A percentile compares a stretch with the other conserved stretches of the same genome.
Conservation (phyloP, 2,888 invertebrate genomes). For the Lepidonotus clava region DNA sequence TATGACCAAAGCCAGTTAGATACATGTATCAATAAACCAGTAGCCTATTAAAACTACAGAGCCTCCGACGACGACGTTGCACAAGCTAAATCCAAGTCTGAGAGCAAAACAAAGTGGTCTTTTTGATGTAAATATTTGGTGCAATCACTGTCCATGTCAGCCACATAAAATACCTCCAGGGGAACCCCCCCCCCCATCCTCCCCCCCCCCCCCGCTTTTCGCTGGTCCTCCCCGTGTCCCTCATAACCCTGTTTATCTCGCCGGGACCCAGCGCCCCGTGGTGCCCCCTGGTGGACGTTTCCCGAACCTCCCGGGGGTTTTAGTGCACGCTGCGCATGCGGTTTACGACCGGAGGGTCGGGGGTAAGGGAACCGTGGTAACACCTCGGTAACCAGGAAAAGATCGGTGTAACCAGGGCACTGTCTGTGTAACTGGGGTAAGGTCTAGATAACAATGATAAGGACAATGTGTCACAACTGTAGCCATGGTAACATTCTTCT, state of each 20-base stretch:
- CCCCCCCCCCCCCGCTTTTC: not conserved
- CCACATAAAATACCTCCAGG: not conserved
- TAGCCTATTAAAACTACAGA: too few species aligned
- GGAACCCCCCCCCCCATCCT: not conserved
- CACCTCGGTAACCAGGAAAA: slow-evolving; percentile 2
- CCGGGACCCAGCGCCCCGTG: not conserved
- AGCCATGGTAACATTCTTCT: not conserved
- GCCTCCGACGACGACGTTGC: too few species aligned
- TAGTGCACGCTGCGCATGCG: not conserved
- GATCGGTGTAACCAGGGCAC: too few species aligned
- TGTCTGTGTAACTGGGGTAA: too few species aligned
- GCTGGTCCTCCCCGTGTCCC: not conserved
- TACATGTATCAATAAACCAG: too few species aligned
- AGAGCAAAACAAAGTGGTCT: too few species aligned
- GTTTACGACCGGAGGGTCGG: not conserved
- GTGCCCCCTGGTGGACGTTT: not conserved
- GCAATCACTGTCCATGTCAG: not conserved
- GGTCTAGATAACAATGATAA: too few species aligned
- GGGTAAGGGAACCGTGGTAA: not conserved
- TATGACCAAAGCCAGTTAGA: too few species aligned
- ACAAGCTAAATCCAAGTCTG: too few species aligned
- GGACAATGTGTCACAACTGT: not conserved
- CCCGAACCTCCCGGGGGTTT: not conserved
- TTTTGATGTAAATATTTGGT: not conserved
- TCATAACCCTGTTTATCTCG: not conserved